These are phyloP conservation scores for Teleogryllus oceanicus DNA, from an alignment of 2,888 invertebrate species.

Conservation along the genomic window DNA sequence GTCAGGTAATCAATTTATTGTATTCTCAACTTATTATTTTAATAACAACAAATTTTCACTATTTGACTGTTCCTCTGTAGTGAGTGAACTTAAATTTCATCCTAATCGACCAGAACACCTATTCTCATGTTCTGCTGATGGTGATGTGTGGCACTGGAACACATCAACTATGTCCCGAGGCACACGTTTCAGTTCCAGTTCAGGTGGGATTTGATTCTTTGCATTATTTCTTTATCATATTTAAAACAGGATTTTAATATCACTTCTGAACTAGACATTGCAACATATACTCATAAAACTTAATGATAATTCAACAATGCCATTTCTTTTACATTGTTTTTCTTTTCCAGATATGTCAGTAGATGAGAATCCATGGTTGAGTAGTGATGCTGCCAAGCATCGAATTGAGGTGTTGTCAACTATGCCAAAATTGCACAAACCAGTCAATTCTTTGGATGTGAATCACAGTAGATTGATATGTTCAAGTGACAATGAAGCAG, in stretches of 20 bases:
- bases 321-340: not conserved
- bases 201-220: constrained; percentile 19
- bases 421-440: constrained; percentile 69
- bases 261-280: too few relatives aligned
- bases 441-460: constrained; percentile 79
- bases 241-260: not conserved
- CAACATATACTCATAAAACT: not conserved
- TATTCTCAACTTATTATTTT: not conserved
- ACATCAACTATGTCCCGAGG: constrained; percentile 49
- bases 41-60: not conserved
- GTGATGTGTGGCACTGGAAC: constrained; percentile 90
- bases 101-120: constrained; percentile 79
- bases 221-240: not conserved
- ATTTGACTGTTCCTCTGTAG: constrained; percentile 41
- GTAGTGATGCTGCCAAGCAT: constrained; percentile 64
- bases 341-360: constrained; percentile 30
- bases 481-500: constrained; percentile 84
- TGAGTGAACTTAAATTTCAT: constrained; percentile 86
- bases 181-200: constrained; percentile 20
- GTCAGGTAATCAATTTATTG: constrained; percentile 39
- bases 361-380: constrained; percentile 61
- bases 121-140: constrained; percentile 74
- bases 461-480: constrained; percentile 71
- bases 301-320: not conserved
- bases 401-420: constrained; percentile 67